A percentile compares a stretch with the other conserved stretches of the same genome.
Evolutionary conservation across 2,113 vertebrate species (phyloP).

Genomic region (Antechinus stuartii): DNA sequence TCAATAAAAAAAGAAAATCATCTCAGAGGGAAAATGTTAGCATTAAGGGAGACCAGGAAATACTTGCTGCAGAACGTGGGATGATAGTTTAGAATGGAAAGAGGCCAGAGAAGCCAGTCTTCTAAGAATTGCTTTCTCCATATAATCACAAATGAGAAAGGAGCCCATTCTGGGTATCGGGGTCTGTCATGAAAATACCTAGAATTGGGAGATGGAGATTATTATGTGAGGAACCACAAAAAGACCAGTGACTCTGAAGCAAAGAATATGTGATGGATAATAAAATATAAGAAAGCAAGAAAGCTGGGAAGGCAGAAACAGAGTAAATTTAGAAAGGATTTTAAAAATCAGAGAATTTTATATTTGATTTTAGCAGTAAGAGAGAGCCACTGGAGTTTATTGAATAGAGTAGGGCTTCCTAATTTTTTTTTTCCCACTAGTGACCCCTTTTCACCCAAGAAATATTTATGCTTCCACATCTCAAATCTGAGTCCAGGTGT

Average conservation of each 20-base stretch:
- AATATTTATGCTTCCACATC: too few relatives aligned
- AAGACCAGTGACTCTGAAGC: not conserved
- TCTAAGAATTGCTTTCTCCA: too few relatives aligned
- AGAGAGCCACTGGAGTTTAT: not conserved
- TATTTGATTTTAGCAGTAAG: not conserved
- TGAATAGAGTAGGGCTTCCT: not conserved
- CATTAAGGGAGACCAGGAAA: not conserved
- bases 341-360: not conserved
- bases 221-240: not conserved
- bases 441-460: too few relatives aligned
- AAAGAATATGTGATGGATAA: not conserved
- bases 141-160: not conserved
- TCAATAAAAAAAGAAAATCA: not conserved
- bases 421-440: too few relatives aligned
- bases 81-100: not conserved
- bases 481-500: too few relatives aligned
- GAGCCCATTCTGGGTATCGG: not conserved
- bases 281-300: not conserved
- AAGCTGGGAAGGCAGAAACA: not conserved
- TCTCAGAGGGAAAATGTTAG: not conserved
- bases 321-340: not conserved
- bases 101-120: not conserved
- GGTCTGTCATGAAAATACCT: not conserved
- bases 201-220: not conserved
- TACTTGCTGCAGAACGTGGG: not conserved